phyloP scores from a whole-genome alignment of 2,888 invertebrate species.

The Acholoe squamosa region DNA sequence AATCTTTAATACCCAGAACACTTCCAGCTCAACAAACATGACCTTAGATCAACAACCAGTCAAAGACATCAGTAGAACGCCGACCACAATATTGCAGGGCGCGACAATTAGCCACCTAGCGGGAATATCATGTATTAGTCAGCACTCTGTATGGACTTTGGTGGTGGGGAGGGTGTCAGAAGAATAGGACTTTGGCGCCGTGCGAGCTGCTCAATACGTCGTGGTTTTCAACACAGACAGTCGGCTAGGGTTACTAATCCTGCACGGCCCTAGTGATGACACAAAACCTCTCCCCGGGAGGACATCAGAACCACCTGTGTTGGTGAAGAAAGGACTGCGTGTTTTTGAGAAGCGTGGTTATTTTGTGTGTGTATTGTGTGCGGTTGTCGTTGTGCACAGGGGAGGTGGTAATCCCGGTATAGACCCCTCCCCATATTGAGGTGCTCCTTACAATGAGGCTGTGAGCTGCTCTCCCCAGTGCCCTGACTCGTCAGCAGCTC shows the following conservation, averaged over 20 bases:
- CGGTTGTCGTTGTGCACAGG: not conserved
- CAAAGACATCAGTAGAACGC: conserved; percentile 49
- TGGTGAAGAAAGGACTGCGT: not conserved
- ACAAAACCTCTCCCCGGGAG: not conserved
- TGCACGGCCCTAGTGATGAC: not conserved
- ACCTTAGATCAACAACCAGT: not conserved
- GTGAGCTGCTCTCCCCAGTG: not conserved
- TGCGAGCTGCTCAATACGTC: not conserved
- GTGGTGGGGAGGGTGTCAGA: not conserved
- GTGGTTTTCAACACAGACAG: not conserved
- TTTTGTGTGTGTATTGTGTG: conserved; percentile 12
- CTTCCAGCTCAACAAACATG: conserved; percentile 38
- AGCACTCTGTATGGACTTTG: not conserved
- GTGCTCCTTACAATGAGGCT: not conserved
- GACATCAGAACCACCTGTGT: conserved; percentile 18
- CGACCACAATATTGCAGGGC: not conserved
- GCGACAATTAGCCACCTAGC: conserved; percentile 46
- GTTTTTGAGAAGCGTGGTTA: not conserved
- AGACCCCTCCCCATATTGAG: too few species aligned
- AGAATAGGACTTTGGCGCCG: conserved; percentile 39
- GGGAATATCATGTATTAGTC: conserved; percentile 48
- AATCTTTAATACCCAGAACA: conserved; percentile 39
- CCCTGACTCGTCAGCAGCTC: not conserved
- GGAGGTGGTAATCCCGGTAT: too few species aligned
- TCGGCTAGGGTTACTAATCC: conserved; percentile 37